Evolutionary conservation across 2,888 invertebrate species (phyloP), one percentile per base, ranked within the genome.

Genomic region (Leptopilina myrica): DNA sequence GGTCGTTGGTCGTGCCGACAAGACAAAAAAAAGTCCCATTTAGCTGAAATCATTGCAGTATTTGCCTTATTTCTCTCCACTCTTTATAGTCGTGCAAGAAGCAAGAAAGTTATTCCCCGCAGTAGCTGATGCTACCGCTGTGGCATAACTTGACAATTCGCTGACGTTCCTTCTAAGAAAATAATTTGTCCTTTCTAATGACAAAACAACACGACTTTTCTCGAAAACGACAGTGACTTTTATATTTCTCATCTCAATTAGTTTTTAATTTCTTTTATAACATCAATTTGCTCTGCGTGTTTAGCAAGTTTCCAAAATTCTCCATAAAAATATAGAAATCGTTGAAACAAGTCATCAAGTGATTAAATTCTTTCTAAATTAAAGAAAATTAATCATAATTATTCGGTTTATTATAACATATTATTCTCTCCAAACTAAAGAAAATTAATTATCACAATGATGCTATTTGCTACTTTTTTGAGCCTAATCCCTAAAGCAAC

Each of bases 141-240:
- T 20, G 43, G 43, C 75, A 53, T 76, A 76, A 75, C 75, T 62
- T 40, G 9, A 46, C 46, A 46, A 67, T 67, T 67, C 46, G 49
- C 67, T 49, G 49, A 20, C 26, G 15, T 11, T 14, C 5, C 8
- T 49, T 67, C 49, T n/a, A 67, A 69, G 26, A 69, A 69, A 69
- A 69, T 69, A 69, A 66, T 69, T 69, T 67, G 26, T 67, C 67
- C 67, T 67, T 67, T 67, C 64, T 67, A 67, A 67, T 67, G 67
- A 67, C 49, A 26, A 49, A 67, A 49, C 46, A 46, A 46, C 43
- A 15, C 20, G 46, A 49, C 49, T 15, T 67, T 49, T 67, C 26
- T 67, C 12, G 67, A 67, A 67, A 67, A 53, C 67, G 67, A 67
- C 49, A 67, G 49, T 67, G 12, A 67, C 46, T 15, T 43, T 67